These are phyloP conservation scores for Stenotaenia linearis DNA, from an alignment of 2,888 invertebrate genomes.

Conservation along the genomic window DNA sequence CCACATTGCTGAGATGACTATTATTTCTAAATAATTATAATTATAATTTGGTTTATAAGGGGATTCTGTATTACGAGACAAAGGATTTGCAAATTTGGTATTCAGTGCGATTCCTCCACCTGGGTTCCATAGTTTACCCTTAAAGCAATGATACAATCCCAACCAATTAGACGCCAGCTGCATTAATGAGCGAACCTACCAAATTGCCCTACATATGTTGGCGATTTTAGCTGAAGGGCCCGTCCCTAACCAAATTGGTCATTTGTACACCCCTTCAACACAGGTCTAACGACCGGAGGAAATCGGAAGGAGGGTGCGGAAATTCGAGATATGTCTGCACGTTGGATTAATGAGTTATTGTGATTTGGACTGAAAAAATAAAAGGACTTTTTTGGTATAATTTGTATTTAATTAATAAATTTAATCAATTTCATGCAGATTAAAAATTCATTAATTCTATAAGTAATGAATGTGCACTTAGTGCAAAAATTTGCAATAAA, in stretches of 20 bases:
- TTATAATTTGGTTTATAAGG: too few species aligned
- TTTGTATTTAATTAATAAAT: too few species aligned
- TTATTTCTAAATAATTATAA: too few species aligned
- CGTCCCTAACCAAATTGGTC: not conserved
- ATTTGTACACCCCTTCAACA: slow-evolving; percentile 4
- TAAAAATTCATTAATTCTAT: too few species aligned
- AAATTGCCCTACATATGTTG: slow-evolving; percentile 3
- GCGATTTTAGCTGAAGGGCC: not conserved
- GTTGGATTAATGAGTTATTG: not conserved
- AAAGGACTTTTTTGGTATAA: too few species aligned
- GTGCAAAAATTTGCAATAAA: too few species aligned
- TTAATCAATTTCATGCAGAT: too few species aligned
- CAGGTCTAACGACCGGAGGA: not conserved
- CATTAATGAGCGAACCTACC: not conserved
- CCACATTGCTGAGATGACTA: too few species aligned
- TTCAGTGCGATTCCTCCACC: not conserved
- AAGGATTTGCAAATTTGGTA: not conserved
- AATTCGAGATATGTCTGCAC: not conserved
- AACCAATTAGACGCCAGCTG: not conserved
- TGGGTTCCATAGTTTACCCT: not conserved
- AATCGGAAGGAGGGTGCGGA: not conserved
- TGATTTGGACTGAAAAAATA: too few species aligned
- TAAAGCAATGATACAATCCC: not conserved
- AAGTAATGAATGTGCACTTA: too few species aligned
- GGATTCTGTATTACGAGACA: too few species aligned